A percentile compares a stretch with the other conserved stretches of the same genome.
Conservation (phyloP, 2,888 invertebrate species). For the Ctenicera cuprea region DNA sequence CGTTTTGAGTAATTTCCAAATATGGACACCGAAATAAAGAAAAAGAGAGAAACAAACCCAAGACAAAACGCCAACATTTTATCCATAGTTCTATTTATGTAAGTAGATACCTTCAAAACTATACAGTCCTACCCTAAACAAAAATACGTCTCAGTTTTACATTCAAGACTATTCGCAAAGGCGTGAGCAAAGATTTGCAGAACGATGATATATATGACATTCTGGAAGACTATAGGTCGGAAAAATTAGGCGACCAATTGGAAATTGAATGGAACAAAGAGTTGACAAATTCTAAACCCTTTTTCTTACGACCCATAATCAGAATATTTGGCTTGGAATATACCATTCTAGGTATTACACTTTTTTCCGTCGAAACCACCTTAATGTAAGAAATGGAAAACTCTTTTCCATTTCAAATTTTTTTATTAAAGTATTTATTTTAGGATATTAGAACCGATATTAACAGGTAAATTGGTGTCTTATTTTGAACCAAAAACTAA, state of each 20-base stretch:
- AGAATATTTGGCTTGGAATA: conserved; percentile 53
- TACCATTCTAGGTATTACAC: conserved; percentile 37
- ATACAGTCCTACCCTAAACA: neutral
- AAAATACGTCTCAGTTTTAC: conserved; percentile 34
- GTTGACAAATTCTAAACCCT: conserved; percentile 38
- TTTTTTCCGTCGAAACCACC: conserved; percentile 46
- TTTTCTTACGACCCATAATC: conserved; percentile 44
- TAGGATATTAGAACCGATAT: conserved; percentile 80
- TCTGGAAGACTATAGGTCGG: conserved; percentile 74
- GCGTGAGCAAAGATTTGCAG: conserved; percentile 79
- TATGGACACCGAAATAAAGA: neutral
- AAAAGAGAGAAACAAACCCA: conserved; percentile 76
- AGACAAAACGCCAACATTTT: conserved; percentile 78
- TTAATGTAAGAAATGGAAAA: conserved; percentile 49
- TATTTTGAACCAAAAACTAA: conserved; percentile 77
- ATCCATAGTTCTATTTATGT: conserved; percentile 81
- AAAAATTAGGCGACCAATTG: conserved; percentile 73
- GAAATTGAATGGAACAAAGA: conserved; percentile 63
- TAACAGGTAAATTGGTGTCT: conserved; percentile 79
- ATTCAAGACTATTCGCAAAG: conserved; percentile 71
- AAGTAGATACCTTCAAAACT: conserved; percentile 67
- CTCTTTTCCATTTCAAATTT: neutral
- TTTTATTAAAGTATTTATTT: conserved; percentile 51
- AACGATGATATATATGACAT: conserved; percentile 78
- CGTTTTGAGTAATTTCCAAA: neutral